phyloP scores from a whole-genome alignment of 2,113 vertebrate genomes.

The Serinus canaria region DNA sequence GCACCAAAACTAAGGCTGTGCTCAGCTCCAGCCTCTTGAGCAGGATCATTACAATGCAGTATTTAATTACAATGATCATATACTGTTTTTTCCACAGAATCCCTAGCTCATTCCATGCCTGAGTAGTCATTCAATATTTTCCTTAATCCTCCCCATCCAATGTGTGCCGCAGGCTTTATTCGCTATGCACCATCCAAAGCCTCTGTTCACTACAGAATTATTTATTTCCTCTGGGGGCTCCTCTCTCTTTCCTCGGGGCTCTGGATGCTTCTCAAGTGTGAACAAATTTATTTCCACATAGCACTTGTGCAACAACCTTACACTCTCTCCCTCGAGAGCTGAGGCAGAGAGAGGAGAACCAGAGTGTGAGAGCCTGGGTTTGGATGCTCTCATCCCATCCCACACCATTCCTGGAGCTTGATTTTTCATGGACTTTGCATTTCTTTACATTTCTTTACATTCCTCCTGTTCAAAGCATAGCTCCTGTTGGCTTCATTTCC shows the following conservation, averaged over 20 bases:
- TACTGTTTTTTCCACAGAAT: conserved; percentile 43
- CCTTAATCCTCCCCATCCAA: conserved; percentile 16
- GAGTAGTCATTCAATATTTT: conserved; percentile 31
- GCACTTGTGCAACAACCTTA: neutral
- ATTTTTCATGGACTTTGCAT: conserved; percentile 12
- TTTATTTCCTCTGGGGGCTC: conserved; percentile 5
- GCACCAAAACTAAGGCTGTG: neutral
- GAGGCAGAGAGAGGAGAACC: neutral
- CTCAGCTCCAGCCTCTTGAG: neutral
- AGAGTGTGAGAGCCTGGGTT: neutral
- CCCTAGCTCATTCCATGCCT: conserved; percentile 20
- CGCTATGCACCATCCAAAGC: neutral
- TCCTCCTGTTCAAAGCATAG: neutral
- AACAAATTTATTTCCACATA: neutral
- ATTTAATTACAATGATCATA: conserved; percentile 30
- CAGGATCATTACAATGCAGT: neutral
- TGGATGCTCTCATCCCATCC: neutral
- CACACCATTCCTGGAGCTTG: neutral
- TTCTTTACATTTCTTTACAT: neutral
- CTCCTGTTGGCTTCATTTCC: neutral
- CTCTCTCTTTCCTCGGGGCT: neutral
- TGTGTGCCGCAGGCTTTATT: conserved; percentile 8
- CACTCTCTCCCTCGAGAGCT: neutral
- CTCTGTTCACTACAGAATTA: conserved; percentile 7
- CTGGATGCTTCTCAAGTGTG: neutral